Evolutionary conservation across 1,140 invertebrate species (phyloP), one percentile per base, ranked within the genome.

Genomic region (Potamilus streckersoni): DNA sequence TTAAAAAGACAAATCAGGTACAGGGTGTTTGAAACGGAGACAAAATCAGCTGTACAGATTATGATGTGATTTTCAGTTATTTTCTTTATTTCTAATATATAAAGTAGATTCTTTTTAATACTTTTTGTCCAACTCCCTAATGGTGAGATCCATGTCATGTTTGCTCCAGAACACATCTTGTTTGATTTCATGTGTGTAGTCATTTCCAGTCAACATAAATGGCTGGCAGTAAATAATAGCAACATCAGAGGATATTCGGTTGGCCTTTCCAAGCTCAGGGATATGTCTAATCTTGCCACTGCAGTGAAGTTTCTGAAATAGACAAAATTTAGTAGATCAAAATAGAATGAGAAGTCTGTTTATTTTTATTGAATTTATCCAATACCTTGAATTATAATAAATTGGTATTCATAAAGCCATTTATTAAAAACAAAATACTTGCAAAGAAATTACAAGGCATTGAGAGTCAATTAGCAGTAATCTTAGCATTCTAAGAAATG

Each of bases 151-250:
- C 64, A 85, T 80, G 55, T 83, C 85, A 70, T 86, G 85, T 73
- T 86, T 86, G 69, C 78, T 85, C 85, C 85, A 86, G 73, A 86
- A 86, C 14, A 83, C 83, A 70, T 82, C 82, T 63, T 80, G 75
- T 58, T 80, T 80, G 15, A 78, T 55, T 49, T 82, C 83, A n/a
- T 80, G 27, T 19, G 64, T 75, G 20, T 77, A 59, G 66, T 85
- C 81, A 65, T 75, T 78, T 71, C 79, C 75, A 59, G 79, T 80
- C 27, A 80, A 59, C 78, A 84, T 79, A 62, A 85, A 86, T 60
- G 85, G 85, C 20, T 83, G 84, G 73, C 84, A 84, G 67, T 82
- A 84, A 12, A 83, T 76, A 23, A 83, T 70, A 2, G 81, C 68
- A 27, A 84, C 76, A 6, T 83, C 74, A 27, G 71, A 72, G 3